Evolutionary conservation across 2,113 vertebrate species (phyloP), one percentile per base, ranked within the genome.

Genomic region (Alethe castanea): DNA sequence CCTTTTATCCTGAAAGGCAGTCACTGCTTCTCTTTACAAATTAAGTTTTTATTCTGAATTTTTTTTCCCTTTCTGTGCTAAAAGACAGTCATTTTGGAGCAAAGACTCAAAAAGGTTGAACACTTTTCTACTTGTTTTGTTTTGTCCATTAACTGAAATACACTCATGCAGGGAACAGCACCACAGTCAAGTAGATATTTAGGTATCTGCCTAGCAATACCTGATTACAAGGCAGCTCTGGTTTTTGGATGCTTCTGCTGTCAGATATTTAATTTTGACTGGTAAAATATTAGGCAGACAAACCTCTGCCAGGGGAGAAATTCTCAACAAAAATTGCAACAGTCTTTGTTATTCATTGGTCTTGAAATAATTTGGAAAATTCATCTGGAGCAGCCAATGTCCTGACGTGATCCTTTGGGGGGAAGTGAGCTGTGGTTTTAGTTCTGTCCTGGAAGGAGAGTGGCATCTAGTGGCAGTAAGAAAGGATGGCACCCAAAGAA

Each of bases 401-500:
- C 45, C 64, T 44, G 31, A 20, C 8, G 22, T 33, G 62, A 66
- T 62, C 48, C 29, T n/a, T 35, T 7, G 3, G 9, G 36, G 47
- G 45, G 22, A 33, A 26, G 44, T 40, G 8, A 20, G 7, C 7
- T 5, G 19, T 18, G 24, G 6, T 44, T 67, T 25, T 23, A 56
- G n/a, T 35, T 72, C 0, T 10, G 20, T 35, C 48, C 36, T 70
- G 38, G 91, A 64, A 47, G n/a, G 77, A 97, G 89, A 70, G 96
- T 65, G 96, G 60, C 98, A 97, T 70, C 97, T 97, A 95, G 97
- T 97, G 97, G 97, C 38, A 5, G 13, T 19, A 29, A 22, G 47
- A 2, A 20, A 53, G 61, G 15, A 84, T 72, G 81, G 35, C 93
- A 95, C 45, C 33, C 2, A 0, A 50, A 17, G 16, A 36, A 14